These are phyloP conservation scores for Andrena fulva DNA, from an alignment of 2,888 invertebrate species.

Conservation along the genomic window DNA sequence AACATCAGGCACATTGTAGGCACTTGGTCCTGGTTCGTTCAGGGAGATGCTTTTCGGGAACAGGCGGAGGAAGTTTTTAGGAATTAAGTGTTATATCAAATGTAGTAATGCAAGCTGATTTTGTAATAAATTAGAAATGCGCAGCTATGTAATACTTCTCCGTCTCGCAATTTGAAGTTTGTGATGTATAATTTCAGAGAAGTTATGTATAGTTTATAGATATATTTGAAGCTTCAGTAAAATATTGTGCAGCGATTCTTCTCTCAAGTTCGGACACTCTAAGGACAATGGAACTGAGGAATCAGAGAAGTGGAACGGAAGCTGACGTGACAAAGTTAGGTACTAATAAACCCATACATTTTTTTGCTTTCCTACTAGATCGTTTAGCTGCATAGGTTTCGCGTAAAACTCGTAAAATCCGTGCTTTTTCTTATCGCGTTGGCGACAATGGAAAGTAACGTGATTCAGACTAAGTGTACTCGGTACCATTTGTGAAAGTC, in stretches of 20 bases:
- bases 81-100: neutral
- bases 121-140: neutral
- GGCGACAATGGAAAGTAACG: slow-evolving; percentile 54
- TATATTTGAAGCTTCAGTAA: too few species aligned
- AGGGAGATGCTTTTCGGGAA: neutral
- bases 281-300: slow-evolving; percentile 48
- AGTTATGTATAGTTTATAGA: too few species aligned
- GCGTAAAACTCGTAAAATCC: slow-evolving; percentile 76
- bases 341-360: slow-evolving; percentile 71
- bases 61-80: neutral
- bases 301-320: slow-evolving; percentile 55
- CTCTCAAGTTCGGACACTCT: neutral
- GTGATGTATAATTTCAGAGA: neutral
- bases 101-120: neutral
- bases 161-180: neutral
- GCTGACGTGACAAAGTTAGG: slow-evolving; percentile 50
- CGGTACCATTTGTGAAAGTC: slow-evolving; percentile 68
- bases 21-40: neutral
- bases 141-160: neutral
- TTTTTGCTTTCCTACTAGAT: slow-evolving; percentile 58
- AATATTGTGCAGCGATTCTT: neutral
- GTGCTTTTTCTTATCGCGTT: slow-evolving; percentile 62
- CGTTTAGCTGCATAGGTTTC: slow-evolving; percentile 57
- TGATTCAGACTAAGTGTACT: slow-evolving; percentile 65
- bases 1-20: neutral